Evolutionary conservation across 2,113 vertebrate genomes (phyloP).

Genomic region (Neodon shergylaensis): DNA sequence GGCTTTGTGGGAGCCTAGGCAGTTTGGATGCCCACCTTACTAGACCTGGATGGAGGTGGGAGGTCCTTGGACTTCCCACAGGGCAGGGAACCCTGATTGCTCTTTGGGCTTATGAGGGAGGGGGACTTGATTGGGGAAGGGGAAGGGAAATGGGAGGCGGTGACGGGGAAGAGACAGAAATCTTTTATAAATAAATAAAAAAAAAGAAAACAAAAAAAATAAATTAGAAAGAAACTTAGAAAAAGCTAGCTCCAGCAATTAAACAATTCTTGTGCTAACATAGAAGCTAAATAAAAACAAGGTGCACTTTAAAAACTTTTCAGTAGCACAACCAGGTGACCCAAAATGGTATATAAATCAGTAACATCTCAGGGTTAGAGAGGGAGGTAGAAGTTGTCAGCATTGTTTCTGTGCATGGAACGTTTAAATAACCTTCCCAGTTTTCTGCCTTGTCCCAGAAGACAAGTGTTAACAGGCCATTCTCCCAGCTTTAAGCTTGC

Average conservation of each 20-base stretch:
- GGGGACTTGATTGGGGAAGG: too few species aligned
- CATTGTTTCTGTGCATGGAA: conserved; percentile 56
- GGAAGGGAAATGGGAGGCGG: too few species aligned
- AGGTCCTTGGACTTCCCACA: too few species aligned
- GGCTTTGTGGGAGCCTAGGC: too few species aligned
- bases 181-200: too few species aligned
- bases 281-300: conserved; percentile 41
- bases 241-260: conserved; percentile 34
- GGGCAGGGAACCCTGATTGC: too few species aligned
- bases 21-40: too few species aligned
- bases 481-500: conserved; percentile 46
- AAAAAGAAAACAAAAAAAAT: too few species aligned
- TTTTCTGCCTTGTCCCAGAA: conserved; percentile 63
- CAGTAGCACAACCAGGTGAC: neutral
- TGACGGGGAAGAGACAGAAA: too few species aligned
- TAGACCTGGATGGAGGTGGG: too few species aligned
- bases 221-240: neutral
- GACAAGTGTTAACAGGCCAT: conserved; percentile 74
- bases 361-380: neutral
- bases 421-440: conserved; percentile 60
- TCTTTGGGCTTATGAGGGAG: too few species aligned
- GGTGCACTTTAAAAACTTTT: conserved; percentile 39
- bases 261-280: conserved; percentile 21
- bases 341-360: conserved; percentile 18
- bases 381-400: neutral